phyloP scores from a whole-genome alignment of 2,113 vertebrate genomes.

The Ceuthmochares aereus region DNA sequence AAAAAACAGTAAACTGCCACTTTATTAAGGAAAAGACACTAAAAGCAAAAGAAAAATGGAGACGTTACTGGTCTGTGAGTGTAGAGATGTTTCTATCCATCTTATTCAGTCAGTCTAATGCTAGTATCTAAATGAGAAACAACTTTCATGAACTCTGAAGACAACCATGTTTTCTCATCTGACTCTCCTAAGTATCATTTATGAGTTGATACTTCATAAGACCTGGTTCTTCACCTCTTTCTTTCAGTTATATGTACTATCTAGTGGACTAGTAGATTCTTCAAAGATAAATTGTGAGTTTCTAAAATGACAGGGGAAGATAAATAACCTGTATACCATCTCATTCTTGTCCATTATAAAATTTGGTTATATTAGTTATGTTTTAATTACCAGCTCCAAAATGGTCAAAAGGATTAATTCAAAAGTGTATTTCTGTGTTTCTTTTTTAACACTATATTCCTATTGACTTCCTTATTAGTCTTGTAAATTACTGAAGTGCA shows the following conservation, averaged over 20 bases:
- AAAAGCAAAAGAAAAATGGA: constrained; percentile 45
- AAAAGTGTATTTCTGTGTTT: neutral
- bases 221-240: neutral
- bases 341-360: neutral
- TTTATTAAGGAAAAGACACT: constrained; percentile 45
- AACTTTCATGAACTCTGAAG: constrained; percentile 16
- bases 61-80: neutral
- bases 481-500: neutral
- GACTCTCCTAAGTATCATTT: neutral
- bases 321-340: neutral
- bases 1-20: constrained; percentile 6
- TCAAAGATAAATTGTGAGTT: neutral
- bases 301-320: neutral
- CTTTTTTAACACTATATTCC: neutral
- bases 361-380: neutral
- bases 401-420: neutral
- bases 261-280: neutral
- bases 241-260: neutral
- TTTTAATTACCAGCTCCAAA: neutral
- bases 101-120: neutral
- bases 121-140: neutral
- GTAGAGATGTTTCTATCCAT: constrained; percentile 14
- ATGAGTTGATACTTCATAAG: neutral
- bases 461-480: neutral
- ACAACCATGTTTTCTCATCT: neutral